A percentile compares a stretch with the other conserved stretches of the same genome.
Conservation (phyloP, 2,797 vertebrate species). For the Paratrypauchen microcephalus region DNA sequence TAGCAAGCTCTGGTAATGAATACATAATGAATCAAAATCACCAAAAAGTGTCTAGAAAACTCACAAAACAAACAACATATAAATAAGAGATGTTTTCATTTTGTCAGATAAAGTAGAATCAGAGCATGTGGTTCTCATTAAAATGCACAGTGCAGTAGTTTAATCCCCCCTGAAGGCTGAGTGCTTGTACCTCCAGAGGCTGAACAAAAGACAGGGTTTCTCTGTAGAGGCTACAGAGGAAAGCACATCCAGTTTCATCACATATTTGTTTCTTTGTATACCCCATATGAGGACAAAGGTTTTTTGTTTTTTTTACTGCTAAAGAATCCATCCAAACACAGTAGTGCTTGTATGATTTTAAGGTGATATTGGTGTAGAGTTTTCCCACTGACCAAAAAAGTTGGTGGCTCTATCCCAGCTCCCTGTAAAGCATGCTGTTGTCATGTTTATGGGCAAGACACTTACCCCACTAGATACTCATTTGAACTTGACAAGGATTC, state of each 20-base stretch:
- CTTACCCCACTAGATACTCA: background rate
- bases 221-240: slow-evolving; percentile 53
- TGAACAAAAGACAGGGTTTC: slow-evolving; percentile 60
- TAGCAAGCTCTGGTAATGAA: slow-evolving; percentile 18
- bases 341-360: background rate
- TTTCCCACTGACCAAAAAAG: background rate
- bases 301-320: too few species aligned
- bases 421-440: too few species aligned
- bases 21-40: slow-evolving; percentile 34
- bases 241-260: background rate
- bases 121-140: slow-evolving; percentile 48
- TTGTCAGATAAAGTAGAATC: slow-evolving; percentile 30
- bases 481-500: too few species aligned
- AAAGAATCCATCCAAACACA: background rate
- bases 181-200: slow-evolving; percentile 51
- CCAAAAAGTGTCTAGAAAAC: slow-evolving; percentile 29
- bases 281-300: too few species aligned
- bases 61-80: slow-evolving; percentile 22
- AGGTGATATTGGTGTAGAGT: background rate
- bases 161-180: slow-evolving; percentile 59
- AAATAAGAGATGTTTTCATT: slow-evolving; percentile 13
- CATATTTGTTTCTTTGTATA: too few species aligned
- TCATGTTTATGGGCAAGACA: background rate
- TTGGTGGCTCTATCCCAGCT: background rate
- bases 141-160: slow-evolving; percentile 54